Evolutionary conservation across 2,888 invertebrate species (phyloP).

Genomic region (Timema cristinae): DNA sequence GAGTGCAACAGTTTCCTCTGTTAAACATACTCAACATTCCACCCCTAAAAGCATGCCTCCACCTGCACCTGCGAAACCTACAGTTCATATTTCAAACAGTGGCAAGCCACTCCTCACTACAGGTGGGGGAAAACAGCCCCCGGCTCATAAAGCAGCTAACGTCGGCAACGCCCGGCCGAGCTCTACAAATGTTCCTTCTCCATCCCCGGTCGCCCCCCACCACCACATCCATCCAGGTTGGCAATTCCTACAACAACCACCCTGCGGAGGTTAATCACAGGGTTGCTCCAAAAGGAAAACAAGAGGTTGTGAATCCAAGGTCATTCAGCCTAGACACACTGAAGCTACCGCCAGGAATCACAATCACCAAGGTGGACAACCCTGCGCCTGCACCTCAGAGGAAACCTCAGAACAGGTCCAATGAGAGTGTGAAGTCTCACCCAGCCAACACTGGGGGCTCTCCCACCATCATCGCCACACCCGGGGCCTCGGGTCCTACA

Average conservation of each 20-base stretch:
- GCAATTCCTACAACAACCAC: not conserved
- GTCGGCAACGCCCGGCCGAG: not conserved
- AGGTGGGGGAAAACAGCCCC: not conserved
- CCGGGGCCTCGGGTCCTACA: constrained; percentile 30
- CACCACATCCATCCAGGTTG: not conserved
- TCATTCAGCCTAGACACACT: constrained; percentile 49
- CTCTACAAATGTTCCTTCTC: not conserved
- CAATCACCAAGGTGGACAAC: constrained; percentile 65
- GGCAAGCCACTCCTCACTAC: not conserved
- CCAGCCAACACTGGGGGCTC: constrained; percentile 18
- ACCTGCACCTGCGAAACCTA: not conserved
- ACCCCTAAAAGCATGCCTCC: constrained; percentile 17
- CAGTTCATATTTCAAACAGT: not conserved
- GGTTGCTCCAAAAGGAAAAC: not conserved
- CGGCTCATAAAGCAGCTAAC: not conserved
- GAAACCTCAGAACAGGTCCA: constrained; percentile 39
- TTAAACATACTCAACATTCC: constrained; percentile 26
- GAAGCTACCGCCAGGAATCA: constrained; percentile 74
- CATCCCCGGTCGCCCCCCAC: not conserved
- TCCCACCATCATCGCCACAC: constrained; percentile 45
- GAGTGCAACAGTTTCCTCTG: constrained; percentile 6
- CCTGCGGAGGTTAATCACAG: not conserved
- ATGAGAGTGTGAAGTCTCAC: constrained; percentile 28
- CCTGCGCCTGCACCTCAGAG: constrained; percentile 41
- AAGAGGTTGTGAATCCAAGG: not conserved